Evolutionary conservation across 2,113 vertebrate species (phyloP), one percentile per base, ranked within the genome.

Genomic region (Phocoena sinus): DNA sequence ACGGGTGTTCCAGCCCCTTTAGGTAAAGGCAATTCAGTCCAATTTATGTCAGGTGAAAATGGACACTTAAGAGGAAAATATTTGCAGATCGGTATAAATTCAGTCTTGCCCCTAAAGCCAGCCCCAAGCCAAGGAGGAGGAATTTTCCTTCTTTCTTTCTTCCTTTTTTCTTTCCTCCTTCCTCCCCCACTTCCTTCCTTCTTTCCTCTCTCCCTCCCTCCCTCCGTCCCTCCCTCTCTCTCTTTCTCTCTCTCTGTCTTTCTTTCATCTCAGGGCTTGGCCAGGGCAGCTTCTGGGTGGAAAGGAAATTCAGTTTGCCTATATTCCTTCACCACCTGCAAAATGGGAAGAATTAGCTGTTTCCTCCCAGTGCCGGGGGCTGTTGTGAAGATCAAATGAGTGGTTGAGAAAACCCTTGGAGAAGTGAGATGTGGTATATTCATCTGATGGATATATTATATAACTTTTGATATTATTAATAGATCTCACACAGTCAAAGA

Each of bases 81-180:
- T 97, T 97, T 97, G 79, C 91, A 94, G 91, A 95, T 97, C 23
- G 3, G 95, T 95, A 90, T 83, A 97, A 97, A 97, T 95, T 93
- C 38, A 83, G 63, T 97, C 53, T 91, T 97, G 28, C n/a, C 86
- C 58, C 26, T 95, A 44, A 76, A 77, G 38, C 53, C 73, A 79
- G 67, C 41, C 74, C 50, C 58, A 95, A 88, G 71, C 67, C 38
- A 67, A 96, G 44, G 47, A 58, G 38, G 25, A 65, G 36, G 47
- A 6, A 31, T 89, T 93, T 80, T 93, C 18, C 70, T 90, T 6
- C 26, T 28, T 76, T 33, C 44, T 31, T 47, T 47, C 41, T 74
- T 83, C 21, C 47, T 53, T 79, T 11, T 20, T 53, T 53, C 9
- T 76, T 31, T 6, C 18, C 31, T 50, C 26, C 44, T 67, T 36